A percentile compares a stretch with the other conserved stretches of the same genome.
Evolutionary conservation across 2,113 vertebrate species (phyloP).

Genomic region (Manacus vitellinus): DNA sequence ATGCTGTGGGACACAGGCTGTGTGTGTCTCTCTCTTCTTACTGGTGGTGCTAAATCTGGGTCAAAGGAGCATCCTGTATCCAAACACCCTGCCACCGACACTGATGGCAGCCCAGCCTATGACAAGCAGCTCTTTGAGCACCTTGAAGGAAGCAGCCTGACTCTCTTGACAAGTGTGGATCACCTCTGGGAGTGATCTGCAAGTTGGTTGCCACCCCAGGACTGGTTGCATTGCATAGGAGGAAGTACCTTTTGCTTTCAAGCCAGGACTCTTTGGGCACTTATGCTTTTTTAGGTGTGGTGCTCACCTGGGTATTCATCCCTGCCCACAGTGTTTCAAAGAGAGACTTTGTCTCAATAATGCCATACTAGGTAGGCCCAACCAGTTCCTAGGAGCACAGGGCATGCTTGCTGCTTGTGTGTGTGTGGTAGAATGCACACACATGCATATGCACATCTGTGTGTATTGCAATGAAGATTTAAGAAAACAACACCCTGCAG

Average conservation of each 20-base stretch:
- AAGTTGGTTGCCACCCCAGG: not conserved
- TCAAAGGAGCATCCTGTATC: not conserved
- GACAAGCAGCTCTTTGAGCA: not conserved
- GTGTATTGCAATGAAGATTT: not conserved
- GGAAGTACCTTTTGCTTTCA: not conserved
- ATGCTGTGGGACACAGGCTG: not conserved
- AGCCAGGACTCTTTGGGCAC: not conserved
- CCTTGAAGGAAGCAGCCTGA: not conserved
- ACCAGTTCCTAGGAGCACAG: not conserved
- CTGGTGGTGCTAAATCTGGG: not conserved
- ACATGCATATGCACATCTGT: no score
- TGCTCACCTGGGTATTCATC: not conserved
- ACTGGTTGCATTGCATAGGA: not conserved
- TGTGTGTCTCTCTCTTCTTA: not conserved
- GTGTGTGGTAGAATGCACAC: not conserved
- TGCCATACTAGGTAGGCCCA: not conserved
- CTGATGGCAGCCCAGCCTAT: not conserved
- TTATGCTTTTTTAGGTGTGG: not conserved
- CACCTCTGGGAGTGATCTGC: not conserved
- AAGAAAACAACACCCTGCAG: not conserved
- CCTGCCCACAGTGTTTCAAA: not conserved
- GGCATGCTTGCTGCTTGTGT: not conserved
- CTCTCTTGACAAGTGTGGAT: not conserved
- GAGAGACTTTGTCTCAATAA: not conserved
- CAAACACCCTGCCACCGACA: not conserved